phyloP scores from a whole-genome alignment of 1,140 invertebrate genomes.

The Ctenoplectra terminalis region DNA sequence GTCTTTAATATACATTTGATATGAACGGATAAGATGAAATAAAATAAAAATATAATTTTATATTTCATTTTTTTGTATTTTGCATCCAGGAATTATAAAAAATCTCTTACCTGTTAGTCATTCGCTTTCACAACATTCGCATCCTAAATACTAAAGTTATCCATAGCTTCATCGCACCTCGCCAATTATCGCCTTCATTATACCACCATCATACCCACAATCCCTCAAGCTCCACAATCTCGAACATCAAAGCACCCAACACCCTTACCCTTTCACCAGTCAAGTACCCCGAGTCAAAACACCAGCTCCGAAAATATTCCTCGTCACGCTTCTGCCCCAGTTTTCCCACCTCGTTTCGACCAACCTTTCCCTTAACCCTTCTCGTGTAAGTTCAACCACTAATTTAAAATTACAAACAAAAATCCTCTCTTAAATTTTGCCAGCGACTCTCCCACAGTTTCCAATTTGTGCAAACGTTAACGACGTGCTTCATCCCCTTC shows the following conservation, averaged over 20 bases:
- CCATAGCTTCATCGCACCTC: background rate
- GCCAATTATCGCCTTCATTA: background rate
- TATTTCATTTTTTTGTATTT: background rate
- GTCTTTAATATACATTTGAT: background rate
- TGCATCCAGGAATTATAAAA: too few species aligned
- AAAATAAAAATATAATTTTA: background rate
- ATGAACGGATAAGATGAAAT: too few species aligned
- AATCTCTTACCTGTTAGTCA: too few species aligned
- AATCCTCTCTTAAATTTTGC: background rate
- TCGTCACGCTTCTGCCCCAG: conserved; percentile 1
- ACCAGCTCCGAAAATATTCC: background rate
- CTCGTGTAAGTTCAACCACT: conserved; percentile 20
- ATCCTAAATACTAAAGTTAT: background rate
- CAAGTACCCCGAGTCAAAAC: background rate
- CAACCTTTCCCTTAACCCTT: background rate
- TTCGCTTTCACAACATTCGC: too few species aligned
- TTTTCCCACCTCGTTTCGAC: background rate
- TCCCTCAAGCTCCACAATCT: background rate
- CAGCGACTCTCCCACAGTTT: background rate
- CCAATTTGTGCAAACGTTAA: too few species aligned
- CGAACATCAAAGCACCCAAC: background rate
- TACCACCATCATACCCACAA: background rate
- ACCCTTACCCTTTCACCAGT: background rate
- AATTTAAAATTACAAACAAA: conserved; percentile 23
- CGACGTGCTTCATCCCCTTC: too few species aligned